Evolutionary conservation across 2,888 invertebrate genomes (phyloP).

Genomic region (Tromatobia lineatoria): DNA sequence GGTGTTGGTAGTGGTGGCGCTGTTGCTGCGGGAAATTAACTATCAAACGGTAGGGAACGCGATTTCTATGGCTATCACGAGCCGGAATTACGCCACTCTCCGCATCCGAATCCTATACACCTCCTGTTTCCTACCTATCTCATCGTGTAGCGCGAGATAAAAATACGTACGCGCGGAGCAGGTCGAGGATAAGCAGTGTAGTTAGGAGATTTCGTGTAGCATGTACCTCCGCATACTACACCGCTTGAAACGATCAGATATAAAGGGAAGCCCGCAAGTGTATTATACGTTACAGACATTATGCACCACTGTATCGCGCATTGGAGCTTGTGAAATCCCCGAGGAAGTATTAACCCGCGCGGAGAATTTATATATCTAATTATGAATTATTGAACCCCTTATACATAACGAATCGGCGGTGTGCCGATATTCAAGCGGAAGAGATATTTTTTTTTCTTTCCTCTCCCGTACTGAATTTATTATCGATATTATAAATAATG

Average conservation of each 20-base stretch:
- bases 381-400: conserved; percentile 61
- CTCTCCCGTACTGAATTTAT: conserved; percentile 35
- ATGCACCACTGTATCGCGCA: conserved; percentile 21
- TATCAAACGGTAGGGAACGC: conserved; percentile 70
- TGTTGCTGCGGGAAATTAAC: conserved; percentile 70
- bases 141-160: conserved; percentile 60
- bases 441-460: background rate
- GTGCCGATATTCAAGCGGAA: conserved; percentile 12
- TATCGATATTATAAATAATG: conserved; percentile 50
- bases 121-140: conserved; percentile 62
- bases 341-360: conserved; percentile 60
- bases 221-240: background rate
- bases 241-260: conserved; percentile 64
- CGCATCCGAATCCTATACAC: conserved; percentile 42
- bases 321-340: conserved; percentile 45
- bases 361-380: conserved; percentile 62
- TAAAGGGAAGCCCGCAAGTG: conserved; percentile 56
- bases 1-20: conserved; percentile 53
- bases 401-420: conserved; percentile 28
- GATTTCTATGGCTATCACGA: conserved; percentile 70
- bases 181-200: conserved; percentile 52
- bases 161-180: conserved; percentile 52
- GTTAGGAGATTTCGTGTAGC: conserved; percentile 44
- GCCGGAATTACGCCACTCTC: conserved; percentile 58
- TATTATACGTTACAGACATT: conserved; percentile 52